These are phyloP conservation scores for Drosophila longiperda DNA, from an alignment of 2,888 invertebrate genomes.

Conservation along the genomic window DNA sequence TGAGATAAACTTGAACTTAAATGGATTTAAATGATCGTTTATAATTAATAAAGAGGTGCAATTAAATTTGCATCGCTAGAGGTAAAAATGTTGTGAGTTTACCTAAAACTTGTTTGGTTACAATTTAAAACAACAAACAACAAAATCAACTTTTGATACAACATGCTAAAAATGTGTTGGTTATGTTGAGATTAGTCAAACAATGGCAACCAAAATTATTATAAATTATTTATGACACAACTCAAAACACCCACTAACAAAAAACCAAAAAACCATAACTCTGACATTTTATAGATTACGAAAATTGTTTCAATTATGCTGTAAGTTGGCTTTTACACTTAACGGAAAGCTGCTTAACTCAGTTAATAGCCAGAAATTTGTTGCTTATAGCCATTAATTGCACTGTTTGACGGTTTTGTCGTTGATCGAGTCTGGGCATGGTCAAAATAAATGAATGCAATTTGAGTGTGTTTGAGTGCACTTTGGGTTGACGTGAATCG, in stretches of 20 bases:
- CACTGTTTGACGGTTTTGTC: conserved; percentile 1
- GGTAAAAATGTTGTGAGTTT: conserved; percentile 10
- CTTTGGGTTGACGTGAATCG: conserved; percentile 54
- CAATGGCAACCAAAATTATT: conserved; percentile 49
- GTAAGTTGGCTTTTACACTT: conserved; percentile 4
- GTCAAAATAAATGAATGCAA: conserved; percentile 3
- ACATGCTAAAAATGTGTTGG: conserved; percentile 34
- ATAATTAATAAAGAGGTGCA: conserved; percentile 65
- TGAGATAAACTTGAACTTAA: conserved; percentile 32
- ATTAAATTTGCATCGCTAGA: conserved; percentile 50
- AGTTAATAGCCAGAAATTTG: not conserved
- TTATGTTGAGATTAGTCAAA: conserved; percentile 13
- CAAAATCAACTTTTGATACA: conserved; percentile 27
- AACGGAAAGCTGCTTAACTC: conserved; percentile 6
- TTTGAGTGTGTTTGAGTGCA: conserved; percentile 45
- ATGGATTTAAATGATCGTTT: conserved; percentile 53
- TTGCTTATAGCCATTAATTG: conserved; percentile 38
- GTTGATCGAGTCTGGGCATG: not conserved
- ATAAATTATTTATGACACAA: conserved; percentile 53
- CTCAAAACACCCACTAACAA: conserved; percentile 61
- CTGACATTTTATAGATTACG: conserved; percentile 45
- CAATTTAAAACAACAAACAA: conserved; percentile 17
- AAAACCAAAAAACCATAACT: not conserved
- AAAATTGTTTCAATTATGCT: conserved; percentile 52
- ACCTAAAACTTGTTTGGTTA: conserved; percentile 36